Percentiles rank a stretch among this genome's conserved stretches.
Evolutionary conservation across 2,888 invertebrate genomes (phyloP).

Genomic region (Eristalinus aeneus): DNA sequence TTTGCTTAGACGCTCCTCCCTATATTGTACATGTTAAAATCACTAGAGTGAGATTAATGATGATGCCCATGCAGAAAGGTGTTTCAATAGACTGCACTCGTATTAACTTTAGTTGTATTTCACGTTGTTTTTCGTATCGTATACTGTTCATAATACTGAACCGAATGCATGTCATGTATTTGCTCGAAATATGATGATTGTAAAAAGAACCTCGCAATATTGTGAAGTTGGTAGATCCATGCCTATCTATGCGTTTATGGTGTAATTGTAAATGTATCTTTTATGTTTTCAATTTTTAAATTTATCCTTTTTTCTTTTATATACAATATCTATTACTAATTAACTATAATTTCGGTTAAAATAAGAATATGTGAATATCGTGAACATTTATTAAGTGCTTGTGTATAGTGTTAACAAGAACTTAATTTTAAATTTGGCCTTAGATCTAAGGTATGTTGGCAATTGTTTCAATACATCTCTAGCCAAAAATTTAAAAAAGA

Average conservation of each 20-base stretch:
- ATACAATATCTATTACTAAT: not conserved
- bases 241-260: not conserved
- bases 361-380: not conserved
- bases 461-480: not conserved
- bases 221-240: not conserved
- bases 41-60: too few relatives aligned
- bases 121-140: not conserved
- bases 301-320: not conserved
- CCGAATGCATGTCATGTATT: not conserved
- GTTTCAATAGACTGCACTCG: too few relatives aligned
- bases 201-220: not conserved
- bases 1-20: too few relatives aligned
- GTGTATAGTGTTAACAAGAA: not conserved
- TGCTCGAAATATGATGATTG: not conserved
- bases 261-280: not conserved
- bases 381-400: not conserved
- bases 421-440: not conserved
- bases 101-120: not conserved
- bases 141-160: not conserved
- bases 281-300: not conserved
- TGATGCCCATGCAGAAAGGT: too few relatives aligned
- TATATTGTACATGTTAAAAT: too few relatives aligned
- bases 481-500: not conserved
- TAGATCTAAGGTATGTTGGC: not conserved
- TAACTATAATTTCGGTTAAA: not conserved